These are phyloP conservation scores for Homarus americanus DNA, from an alignment of 1,140 invertebrate species.

Conservation along the genomic window DNA sequence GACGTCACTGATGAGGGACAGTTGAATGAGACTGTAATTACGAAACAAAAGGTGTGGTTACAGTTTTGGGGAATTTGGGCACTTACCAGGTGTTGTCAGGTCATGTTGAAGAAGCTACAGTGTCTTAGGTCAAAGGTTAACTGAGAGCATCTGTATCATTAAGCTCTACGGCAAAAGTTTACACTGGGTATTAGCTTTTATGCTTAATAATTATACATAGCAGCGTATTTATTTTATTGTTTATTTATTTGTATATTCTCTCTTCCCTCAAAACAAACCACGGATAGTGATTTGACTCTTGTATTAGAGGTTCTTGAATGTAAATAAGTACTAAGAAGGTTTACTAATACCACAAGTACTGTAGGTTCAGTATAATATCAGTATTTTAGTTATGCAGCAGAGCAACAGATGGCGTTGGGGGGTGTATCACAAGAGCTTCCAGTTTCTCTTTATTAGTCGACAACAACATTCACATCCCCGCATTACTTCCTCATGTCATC, in stretches of 20 bases:
- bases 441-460: not conserved
- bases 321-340: not conserved
- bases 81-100: not conserved
- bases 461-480: not conserved
- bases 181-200: not conserved
- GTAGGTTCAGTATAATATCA: not conserved
- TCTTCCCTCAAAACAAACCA: not conserved
- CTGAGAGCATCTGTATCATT: not conserved
- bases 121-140: not conserved
- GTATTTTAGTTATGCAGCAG: slow-evolving; percentile 1
- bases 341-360: not conserved
- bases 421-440: slow-evolving; percentile 1
- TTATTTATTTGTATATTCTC: not conserved
- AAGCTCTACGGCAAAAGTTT: not conserved
- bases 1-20: too few species aligned
- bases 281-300: not conserved
- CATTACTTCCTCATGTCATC: not conserved
- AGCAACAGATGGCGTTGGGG: not conserved
- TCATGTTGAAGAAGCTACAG: not conserved
- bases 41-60: too few species aligned
- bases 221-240: not conserved
- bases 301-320: not conserved
- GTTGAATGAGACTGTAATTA: too few species aligned
- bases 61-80: too few species aligned
- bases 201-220: not conserved